phyloP scores from a whole-genome alignment of 2,797 vertebrate species.

The Anisognathus igniventris region DNA sequence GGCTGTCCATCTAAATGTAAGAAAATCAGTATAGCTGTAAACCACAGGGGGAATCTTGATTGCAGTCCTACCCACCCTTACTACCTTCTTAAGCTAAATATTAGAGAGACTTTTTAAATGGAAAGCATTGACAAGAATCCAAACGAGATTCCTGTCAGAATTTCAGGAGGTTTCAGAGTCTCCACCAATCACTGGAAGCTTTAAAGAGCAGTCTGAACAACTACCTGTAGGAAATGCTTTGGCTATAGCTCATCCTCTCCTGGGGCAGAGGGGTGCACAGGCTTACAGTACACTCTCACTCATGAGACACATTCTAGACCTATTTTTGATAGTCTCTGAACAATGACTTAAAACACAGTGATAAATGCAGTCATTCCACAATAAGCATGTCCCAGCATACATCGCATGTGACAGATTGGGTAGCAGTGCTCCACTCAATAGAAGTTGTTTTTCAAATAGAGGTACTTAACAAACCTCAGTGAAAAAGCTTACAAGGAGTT shows the following conservation, averaged over 20 bases:
- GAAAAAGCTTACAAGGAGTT: neutral
- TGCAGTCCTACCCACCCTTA: neutral
- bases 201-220: neutral
- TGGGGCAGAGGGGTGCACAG: neutral
- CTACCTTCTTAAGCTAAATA: neutral
- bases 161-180: neutral
- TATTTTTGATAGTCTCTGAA: neutral
- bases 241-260: neutral
- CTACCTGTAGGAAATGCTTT: neutral
- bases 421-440: neutral
- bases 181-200: neutral
- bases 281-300: neutral
- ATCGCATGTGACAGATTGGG: rapidly evolving
- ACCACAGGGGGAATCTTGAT: neutral
- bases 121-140: neutral
- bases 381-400: neutral
- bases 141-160: neutral
- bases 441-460: neutral
- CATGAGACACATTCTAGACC: neutral
- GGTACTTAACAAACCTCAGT: neutral
- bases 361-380: neutral
- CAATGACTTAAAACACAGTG: neutral
- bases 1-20: neutral
- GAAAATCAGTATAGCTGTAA: neutral
- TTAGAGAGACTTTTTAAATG: neutral